Percentiles rank a stretch among this genome's conserved stretches.
Conservation (phyloP, 2,113 vertebrate genomes). For the Isichthys henryi region DNA sequence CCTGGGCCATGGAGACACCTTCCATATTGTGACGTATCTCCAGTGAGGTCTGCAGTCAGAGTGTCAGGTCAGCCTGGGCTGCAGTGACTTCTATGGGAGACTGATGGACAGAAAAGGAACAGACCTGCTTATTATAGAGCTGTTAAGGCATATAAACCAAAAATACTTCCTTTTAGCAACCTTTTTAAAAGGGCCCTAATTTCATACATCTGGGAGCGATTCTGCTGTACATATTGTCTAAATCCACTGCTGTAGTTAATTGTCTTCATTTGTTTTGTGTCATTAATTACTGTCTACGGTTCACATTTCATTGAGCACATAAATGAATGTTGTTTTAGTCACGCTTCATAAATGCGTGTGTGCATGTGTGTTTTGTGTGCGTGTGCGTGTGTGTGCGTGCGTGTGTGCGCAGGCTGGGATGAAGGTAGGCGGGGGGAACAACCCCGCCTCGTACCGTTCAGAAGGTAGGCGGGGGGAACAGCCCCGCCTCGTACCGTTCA, state of each 20-base stretch:
- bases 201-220: slow-evolving; percentile 20
- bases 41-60: neutral
- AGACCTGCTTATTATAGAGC: neutral
- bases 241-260: neutral
- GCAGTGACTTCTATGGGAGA: neutral
- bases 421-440: too few species aligned
- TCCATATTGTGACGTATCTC: too few species aligned
- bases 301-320: slow-evolving; percentile 10
- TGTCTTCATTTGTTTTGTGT: slow-evolving; percentile 5
- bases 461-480: too few species aligned
- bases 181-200: slow-evolving; percentile 17
- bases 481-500: too few species aligned
- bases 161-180: neutral
- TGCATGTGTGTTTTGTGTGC: too few species aligned
- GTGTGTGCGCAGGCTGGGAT: slow-evolving; percentile 18
- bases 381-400: too few species aligned
- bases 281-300: neutral
- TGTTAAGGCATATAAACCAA: neutral
- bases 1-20: neutral
- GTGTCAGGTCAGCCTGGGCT: neutral
- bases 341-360: neutral
- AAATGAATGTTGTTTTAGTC: neutral
- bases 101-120: neutral
- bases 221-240: neutral
- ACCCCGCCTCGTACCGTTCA: too few species aligned